These are phyloP conservation scores for Cyclopterus lumpus DNA, from an alignment of 2,797 vertebrate species.

Conservation along the genomic window DNA sequence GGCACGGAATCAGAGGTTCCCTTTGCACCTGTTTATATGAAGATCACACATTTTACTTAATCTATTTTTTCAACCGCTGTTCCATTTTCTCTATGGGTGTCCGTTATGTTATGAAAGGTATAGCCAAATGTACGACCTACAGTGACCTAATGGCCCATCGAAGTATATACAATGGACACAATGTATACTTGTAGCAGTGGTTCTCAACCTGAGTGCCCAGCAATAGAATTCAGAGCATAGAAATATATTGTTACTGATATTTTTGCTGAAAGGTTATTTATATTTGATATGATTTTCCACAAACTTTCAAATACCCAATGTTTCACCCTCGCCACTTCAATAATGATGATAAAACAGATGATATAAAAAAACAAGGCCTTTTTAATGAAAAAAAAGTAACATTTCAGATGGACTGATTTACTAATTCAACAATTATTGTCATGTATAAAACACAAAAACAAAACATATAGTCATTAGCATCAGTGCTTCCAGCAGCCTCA, in stretches of 20 bases:
- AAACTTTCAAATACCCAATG: neutral
- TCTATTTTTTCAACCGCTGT: neutral
- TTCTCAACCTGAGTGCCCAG: neutral
- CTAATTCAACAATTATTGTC: slow-evolving; percentile 11
- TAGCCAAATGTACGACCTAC: neutral
- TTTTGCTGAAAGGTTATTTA: too few relatives aligned
- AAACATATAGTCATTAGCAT: slow-evolving; percentile 1
- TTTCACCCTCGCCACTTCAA: neutral
- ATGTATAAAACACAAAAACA: slow-evolving; percentile 18
- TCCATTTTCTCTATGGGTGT: neutral
- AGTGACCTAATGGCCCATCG: neutral
- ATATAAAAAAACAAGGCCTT: slow-evolving; percentile 4
- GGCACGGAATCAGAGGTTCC: neutral
- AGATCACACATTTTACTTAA: neutral
- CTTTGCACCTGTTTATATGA: slow-evolving; percentile 7
- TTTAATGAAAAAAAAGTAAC: slow-evolving; percentile 35
- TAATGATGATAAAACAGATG: neutral
- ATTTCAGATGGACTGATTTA: neutral
- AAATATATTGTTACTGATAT: neutral
- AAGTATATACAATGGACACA: neutral
- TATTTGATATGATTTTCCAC: neutral
- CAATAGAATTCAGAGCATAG: neutral
- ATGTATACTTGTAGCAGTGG: neutral
- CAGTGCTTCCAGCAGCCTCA: slow-evolving; percentile 13
- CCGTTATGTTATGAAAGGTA: neutral